These are phyloP conservation scores for Cerastis rubricosa DNA, from an alignment of 2,888 invertebrate genomes.

Conservation along the genomic window DNA sequence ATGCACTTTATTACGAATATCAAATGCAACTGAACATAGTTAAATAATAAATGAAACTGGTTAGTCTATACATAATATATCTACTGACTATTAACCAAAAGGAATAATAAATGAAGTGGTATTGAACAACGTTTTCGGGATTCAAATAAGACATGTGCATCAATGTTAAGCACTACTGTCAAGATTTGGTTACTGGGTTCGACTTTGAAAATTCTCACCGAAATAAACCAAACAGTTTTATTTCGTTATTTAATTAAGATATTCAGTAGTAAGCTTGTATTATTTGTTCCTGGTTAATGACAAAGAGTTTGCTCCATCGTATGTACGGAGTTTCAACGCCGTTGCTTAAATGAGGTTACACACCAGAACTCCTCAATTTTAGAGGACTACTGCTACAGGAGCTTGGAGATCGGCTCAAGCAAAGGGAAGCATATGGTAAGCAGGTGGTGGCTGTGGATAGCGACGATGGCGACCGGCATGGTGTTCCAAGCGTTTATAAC, in stretches of 20 bases:
- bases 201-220: not conserved
- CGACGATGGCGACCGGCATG: not conserved
- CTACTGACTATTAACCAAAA: too few relatives aligned
- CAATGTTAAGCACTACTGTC: not conserved
- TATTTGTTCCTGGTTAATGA: not conserved
- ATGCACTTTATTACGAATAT: constrained; percentile 4
- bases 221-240: not conserved
- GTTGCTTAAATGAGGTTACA: not conserved
- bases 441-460: not conserved
- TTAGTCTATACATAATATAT: not conserved
- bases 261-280: not conserved
- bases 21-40: not conserved
- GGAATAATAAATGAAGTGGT: not conserved
- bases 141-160: not conserved
- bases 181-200: not conserved
- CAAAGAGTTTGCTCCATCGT: not conserved
- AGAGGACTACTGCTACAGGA: not conserved
- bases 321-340: not conserved
- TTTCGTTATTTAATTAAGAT: not conserved
- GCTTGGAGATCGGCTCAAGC: not conserved
- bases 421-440: not conserved
- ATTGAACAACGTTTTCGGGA: not conserved
- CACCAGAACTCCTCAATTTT: not conserved
- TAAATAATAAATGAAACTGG: not conserved
- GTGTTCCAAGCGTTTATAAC: not conserved